Conservation (phyloP, 2,797 vertebrate species). For the Hafferia zeledoni region DNA sequence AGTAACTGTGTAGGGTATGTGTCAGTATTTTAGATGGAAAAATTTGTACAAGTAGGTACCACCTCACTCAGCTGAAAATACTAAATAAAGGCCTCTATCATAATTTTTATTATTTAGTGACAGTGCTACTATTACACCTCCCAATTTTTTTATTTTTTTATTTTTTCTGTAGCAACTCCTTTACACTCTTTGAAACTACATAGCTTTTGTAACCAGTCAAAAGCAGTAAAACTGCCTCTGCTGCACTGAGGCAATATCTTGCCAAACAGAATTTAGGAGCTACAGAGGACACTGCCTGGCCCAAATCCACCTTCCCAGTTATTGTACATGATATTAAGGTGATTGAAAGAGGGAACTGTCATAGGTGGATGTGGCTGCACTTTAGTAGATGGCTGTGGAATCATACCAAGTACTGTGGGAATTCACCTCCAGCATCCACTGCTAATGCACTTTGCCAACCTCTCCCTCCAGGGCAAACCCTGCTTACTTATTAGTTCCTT, state of each 20-base stretch:
- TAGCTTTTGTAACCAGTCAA: background rate
- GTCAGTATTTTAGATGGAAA: background rate
- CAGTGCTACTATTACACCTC: no score
- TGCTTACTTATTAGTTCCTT: background rate
- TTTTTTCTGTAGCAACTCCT: background rate
- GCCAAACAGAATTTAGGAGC: background rate
- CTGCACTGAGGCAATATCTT: background rate
- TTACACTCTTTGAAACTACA: background rate
- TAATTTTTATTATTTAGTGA: background rate
- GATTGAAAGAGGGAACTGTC: background rate
- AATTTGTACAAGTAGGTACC: background rate
- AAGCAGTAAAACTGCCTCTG: background rate
- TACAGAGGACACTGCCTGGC: background rate
- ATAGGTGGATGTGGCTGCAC: background rate
- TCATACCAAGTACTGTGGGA: background rate
- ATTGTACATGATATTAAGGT: background rate
- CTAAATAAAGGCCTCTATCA: background rate
- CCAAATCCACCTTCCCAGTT: background rate
- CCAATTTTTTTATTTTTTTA: background rate
- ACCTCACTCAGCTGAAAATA: background rate
- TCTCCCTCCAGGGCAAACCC: background rate
- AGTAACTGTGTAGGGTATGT: accelerated
- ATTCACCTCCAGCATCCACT: background rate
- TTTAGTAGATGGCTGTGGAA: background rate
- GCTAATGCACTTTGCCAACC: background rate